Conservation (phyloP, 2,113 vertebrate species). For the Oxyura jamaicensis region DNA sequence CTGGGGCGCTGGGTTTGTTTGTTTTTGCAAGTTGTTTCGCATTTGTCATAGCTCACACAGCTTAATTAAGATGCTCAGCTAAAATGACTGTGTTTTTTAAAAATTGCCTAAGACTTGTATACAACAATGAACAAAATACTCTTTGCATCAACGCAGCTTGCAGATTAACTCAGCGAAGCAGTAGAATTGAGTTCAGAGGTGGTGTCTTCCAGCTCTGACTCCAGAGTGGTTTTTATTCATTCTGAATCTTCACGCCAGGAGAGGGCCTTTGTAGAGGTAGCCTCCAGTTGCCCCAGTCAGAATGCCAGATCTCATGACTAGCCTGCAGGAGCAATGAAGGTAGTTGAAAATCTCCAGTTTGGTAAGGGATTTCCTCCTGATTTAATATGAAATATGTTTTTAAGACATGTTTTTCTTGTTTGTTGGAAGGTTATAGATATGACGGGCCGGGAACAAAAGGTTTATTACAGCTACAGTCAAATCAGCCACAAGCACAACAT, state of each 20-base stretch:
- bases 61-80: neutral
- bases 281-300: neutral
- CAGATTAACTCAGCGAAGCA: neutral
- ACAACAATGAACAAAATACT: accelerated
- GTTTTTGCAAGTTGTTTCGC: neutral
- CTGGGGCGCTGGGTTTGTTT: neutral
- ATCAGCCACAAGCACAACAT: conserved; percentile 95
- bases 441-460: conserved; percentile 95
- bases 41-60: accelerated
- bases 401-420: neutral
- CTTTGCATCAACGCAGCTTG: no score
- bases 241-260: neutral
- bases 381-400: accelerated
- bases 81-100: neutral
- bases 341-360: neutral
- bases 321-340: neutral
- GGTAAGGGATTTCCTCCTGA: neutral
- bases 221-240: accelerated
- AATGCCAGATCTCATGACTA: neutral
- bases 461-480: conserved; percentile 98
- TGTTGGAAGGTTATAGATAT: conserved; percentile 93
- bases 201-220: neutral
- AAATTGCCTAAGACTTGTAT: accelerated
- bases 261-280: neutral
- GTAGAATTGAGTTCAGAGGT: neutral